These are phyloP conservation scores for Nyctibius grandis DNA, from an alignment of 2,797 vertebrate genomes.

Conservation along the genomic window DNA sequence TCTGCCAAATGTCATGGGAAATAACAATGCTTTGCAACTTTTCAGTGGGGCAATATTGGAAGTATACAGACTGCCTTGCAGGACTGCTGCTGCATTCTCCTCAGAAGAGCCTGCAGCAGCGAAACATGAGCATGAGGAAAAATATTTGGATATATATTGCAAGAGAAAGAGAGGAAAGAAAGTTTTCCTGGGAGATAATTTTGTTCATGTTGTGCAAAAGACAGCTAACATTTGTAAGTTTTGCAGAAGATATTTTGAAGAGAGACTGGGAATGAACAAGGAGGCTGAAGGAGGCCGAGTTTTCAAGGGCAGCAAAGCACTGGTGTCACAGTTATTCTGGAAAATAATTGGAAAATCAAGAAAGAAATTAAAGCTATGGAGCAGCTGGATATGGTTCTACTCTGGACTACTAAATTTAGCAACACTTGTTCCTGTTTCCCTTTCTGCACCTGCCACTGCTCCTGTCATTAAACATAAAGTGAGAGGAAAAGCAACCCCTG, in stretches of 20 bases:
- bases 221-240: neutral
- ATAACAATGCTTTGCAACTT: neutral
- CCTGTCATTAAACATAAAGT: neutral
- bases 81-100: neutral
- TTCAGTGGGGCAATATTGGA: neutral
- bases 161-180: neutral
- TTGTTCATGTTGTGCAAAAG: neutral
- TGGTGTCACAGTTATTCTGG: neutral
- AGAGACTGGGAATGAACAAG: neutral
- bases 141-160: neutral
- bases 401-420: neutral
- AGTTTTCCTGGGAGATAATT: neutral
- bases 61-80: neutral
- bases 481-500: neutral
- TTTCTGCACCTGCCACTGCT: neutral
- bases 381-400: neutral
- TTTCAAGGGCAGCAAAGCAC: neutral
- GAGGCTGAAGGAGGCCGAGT: neutral
- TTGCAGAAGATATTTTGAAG: neutral
- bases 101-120: neutral
- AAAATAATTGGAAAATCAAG: neutral
- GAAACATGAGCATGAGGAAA: neutral
- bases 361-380: neutral
- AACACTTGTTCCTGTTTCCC: neutral
- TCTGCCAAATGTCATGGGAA: neutral